A percentile compares a stretch with the other conserved stretches of the same genome.
These are phyloP conservation scores for Cryptoblepharus egeriae DNA, from an alignment of 2,797 vertebrate genomes.

Conservation along the genomic window DNA sequence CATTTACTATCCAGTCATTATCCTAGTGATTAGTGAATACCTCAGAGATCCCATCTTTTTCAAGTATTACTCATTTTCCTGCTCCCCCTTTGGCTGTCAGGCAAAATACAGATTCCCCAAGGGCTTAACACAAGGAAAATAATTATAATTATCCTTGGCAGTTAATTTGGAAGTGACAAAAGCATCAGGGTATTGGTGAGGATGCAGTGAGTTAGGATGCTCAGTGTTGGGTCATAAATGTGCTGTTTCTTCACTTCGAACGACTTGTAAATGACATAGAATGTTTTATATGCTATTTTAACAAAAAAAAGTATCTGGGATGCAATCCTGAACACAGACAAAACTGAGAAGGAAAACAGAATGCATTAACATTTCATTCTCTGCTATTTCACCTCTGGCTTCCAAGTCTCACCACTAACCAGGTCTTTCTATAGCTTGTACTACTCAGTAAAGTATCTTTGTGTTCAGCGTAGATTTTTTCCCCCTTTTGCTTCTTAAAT, in stretches of 20 bases:
- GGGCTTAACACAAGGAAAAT: constrained; percentile 11
- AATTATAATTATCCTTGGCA: background rate
- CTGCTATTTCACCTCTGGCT: background rate
- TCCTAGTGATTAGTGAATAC: constrained; percentile 46
- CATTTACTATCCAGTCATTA: constrained; percentile 54
- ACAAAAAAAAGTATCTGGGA: background rate
- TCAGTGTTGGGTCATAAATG: too few relatives aligned
- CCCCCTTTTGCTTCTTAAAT: too few relatives aligned
- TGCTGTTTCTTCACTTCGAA: background rate
- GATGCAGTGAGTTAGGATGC: background rate
- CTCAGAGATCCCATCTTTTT: constrained; percentile 26
- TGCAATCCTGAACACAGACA: background rate
- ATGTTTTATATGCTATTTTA: background rate
- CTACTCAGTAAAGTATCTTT: too few relatives aligned
- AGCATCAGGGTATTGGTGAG: background rate
- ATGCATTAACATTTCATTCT: background rate
- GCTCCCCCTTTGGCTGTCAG: background rate
- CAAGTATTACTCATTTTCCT: constrained; percentile 25
- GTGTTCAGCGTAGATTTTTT: too few relatives aligned
- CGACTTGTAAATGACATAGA: background rate
- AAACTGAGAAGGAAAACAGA: background rate
- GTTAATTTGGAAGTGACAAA: background rate
- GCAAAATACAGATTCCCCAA: constrained; percentile 47
- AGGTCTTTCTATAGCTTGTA: too few relatives aligned
- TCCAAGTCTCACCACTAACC: background rate